Evolutionary conservation across 2,888 invertebrate genomes (phyloP), one percentile per base, ranked within the genome.

Genomic region (Dasysyrphus tricinctus): DNA sequence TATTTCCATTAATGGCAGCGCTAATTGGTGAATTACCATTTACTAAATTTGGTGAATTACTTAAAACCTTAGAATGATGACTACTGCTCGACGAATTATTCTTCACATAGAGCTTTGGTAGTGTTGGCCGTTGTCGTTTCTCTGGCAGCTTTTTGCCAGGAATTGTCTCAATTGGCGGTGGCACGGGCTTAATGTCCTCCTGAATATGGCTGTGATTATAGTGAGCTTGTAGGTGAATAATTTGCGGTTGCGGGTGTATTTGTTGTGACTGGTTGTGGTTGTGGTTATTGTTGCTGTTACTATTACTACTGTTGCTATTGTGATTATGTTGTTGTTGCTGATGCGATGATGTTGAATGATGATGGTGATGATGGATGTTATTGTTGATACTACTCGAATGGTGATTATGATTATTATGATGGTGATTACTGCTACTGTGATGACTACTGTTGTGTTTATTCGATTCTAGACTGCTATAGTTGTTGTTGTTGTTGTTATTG

Each of bases 121-220:
- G 93, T 73, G 95, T 94, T 24, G 95, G 95, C 83, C 97, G 94
- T 80, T 96, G 96, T 89, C 96, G 93, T 90, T 97, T 97, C 91
- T 97, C 97, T 88, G 94, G 94, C 24, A 95, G 94, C 92, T 96
- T 97, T 92, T 97, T 97, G 49, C 96, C 95, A 0, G 97, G 97
- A 89, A 97, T 97, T 0, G 97, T 97, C 93, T 97, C 97, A 90
- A 97, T 97, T 12, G 97, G 97, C 47, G 97, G 97, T 70, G 97
- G 97, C 93, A 97, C 97, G 72, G 97, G 97, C 93, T 96, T 96
- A 67, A 94, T 94, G 92, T 94, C 94, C 90, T 93, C 95, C 94
- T 88, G 93, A 93, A 90, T 93, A 95, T 90, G 93, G 94, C 89
- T 93, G 94, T 93, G 93, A 92, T 89, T 91, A 89, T 93, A 92